Evolutionary conservation across 2,113 vertebrate species (phyloP), one percentile per base, ranked within the genome.

Genomic region (Gymnobelideus leadbeateri): DNA sequence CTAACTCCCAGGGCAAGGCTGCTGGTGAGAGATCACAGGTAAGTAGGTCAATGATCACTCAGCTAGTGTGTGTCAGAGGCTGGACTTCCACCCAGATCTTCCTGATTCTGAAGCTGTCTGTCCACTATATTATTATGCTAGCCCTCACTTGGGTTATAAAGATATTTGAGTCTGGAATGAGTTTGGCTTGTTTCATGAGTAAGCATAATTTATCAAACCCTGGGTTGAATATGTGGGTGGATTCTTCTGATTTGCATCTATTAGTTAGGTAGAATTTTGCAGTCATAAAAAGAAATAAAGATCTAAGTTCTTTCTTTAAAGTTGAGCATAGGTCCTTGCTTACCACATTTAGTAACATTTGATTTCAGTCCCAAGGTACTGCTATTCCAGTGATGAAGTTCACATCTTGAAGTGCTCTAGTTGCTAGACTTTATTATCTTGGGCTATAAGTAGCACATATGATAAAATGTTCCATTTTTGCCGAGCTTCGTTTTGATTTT

Each of bases 391-490:
- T 43, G 68, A 84, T 23, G 68, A 84, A 84, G 37, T 84, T 43
- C 68, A 84, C 68, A 84, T 84, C 21, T 84, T 84, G 68, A 84
- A 84, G n/a, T 84, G 37, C 19, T 84, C 68, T 84, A 43, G 37
- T 43, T n/a, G 19, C n/a, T 16, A 84, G n/a, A 84, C n/a, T 84
- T 84, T n/a, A 84, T 84, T 43, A 43, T 84, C 68, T 43, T 8
- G n/a, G 68, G n/a, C n/a, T 43, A 43, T 43, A 21, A 84, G 68
- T n/a, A 84, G n/a, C n/a, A 97, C 93, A 52, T 96, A 92, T 95
- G 94, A 92, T 94, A 97, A 55, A 52, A 93, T 94, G 61, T 94
- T 96, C 96, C 96, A 25, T 93, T 98, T 94, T 93, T 94, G 46
- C 92, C 93, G 25, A 92, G 51, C 95, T 95, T 96, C 94, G 92